These are phyloP conservation scores for Drosophila seguyi DNA, from an alignment of 1,140 invertebrate species.

Conservation along the genomic window DNA sequence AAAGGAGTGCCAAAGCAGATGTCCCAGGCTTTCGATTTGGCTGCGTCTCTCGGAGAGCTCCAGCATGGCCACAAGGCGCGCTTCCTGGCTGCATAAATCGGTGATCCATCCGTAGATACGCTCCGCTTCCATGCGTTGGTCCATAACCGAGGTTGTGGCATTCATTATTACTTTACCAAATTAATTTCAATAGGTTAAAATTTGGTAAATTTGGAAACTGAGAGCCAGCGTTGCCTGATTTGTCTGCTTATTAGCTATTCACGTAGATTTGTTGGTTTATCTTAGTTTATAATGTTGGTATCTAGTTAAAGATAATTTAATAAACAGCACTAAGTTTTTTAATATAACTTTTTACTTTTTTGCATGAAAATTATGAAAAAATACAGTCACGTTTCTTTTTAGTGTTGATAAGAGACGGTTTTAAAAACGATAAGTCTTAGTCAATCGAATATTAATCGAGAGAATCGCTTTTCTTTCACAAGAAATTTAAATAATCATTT, in stretches of 20 bases:
- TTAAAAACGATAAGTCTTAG: not conserved
- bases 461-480: not conserved
- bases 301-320: too few species aligned
- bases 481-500: too few species aligned
- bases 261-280: not conserved
- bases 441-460: not conserved
- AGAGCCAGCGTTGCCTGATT: slow-evolving; percentile 16
- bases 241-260: not conserved
- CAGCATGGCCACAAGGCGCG: slow-evolving; percentile 28
- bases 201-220: not conserved
- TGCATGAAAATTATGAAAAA: not conserved
- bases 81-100: slow-evolving; percentile 35
- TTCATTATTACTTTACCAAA: slow-evolving; percentile 12
- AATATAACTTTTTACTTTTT: not conserved
- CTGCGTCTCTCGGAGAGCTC: slow-evolving; percentile 44
- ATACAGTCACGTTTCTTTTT: not conserved
- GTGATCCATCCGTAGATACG: slow-evolving; percentile 34
- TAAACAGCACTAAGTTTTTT: not conserved
- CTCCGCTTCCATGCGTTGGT: slow-evolving; percentile 24
- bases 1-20: slow-evolving; percentile 47
- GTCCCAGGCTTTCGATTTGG: slow-evolving; percentile 23
- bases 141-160: not conserved
- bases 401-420: not conserved
- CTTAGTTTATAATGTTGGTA: not conserved
- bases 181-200: not conserved